These are phyloP conservation scores for Enteromius paludinosus DNA, from an alignment of 2,797 vertebrate genomes.

Conservation along the genomic window DNA sequence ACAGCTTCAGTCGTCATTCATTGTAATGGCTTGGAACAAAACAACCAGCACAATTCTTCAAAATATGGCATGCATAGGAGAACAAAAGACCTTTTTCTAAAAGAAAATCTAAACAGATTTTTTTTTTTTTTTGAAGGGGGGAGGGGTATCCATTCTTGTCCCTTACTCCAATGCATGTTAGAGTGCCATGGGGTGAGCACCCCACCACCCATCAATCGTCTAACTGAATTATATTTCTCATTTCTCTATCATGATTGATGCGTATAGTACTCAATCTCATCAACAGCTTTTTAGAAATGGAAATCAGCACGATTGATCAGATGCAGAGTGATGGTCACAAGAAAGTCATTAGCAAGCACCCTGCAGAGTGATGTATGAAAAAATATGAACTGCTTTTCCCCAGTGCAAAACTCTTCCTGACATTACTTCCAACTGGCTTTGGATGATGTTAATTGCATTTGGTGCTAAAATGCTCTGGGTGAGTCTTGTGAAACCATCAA, in stretches of 20 bases:
- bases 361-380: slow-evolving; percentile 45
- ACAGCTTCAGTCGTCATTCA: not conserved
- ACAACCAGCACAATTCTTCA: not conserved
- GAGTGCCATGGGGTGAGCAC: not conserved
- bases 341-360: slow-evolving; percentile 44
- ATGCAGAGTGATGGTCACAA: slow-evolving; percentile 44
- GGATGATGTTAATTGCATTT: slow-evolving; percentile 49
- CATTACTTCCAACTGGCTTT: slow-evolving; percentile 47
- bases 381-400: slow-evolving; percentile 48
- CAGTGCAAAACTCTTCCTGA: slow-evolving; percentile 45
- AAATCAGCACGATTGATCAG: slow-evolving; percentile 47
- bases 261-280: slow-evolving; percentile 22
- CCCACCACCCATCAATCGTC: slow-evolving; percentile 29
- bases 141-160: not conserved
- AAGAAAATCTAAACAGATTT: not conserved
- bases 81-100: not conserved
- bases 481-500: slow-evolving; percentile 45
- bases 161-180: not conserved
- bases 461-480: slow-evolving; percentile 41
- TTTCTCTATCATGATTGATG: slow-evolving; percentile 37
- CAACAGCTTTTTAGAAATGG: slow-evolving; percentile 39
- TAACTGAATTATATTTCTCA: slow-evolving; percentile 32
- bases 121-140: not conserved
- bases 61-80: not conserved
- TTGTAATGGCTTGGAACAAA: not conserved